phyloP scores from a whole-genome alignment of 2,888 invertebrate genomes.

The Acanthococcus lagerstroemiae region DNA sequence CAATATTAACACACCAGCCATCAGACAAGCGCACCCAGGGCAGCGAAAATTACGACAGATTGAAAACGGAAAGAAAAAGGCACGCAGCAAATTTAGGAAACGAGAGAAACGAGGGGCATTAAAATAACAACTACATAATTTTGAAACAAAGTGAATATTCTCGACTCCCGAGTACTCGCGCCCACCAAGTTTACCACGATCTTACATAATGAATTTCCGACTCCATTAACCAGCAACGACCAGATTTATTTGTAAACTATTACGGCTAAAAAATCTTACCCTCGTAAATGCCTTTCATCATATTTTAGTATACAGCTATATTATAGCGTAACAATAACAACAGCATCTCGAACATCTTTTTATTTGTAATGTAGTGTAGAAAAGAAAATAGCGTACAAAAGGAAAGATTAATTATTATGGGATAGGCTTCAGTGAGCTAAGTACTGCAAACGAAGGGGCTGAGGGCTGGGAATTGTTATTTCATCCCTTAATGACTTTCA shows the following conservation, averaged over 20 bases:
- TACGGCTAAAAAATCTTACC: slow-evolving; percentile 21
- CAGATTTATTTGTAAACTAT: slow-evolving; percentile 23
- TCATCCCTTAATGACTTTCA: slow-evolving; percentile 30
- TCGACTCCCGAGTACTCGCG: too few species aligned
- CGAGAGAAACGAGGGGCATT: too few species aligned
- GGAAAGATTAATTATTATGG: slow-evolving; percentile 30
- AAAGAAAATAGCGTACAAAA: slow-evolving; percentile 28
- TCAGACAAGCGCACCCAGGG: too few species aligned
- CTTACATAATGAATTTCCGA: too few species aligned
- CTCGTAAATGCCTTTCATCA: slow-evolving; percentile 24
- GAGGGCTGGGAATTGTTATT: slow-evolving; percentile 21
- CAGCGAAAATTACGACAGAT: too few species aligned
- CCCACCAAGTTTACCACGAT: too few species aligned
- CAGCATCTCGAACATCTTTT: slow-evolving; percentile 28
- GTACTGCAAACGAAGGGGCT: slow-evolving; percentile 19
- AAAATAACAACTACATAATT: background rate
- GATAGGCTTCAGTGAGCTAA: slow-evolving; percentile 30
- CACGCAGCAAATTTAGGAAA: too few species aligned
- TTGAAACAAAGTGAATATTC: too few species aligned
- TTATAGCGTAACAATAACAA: background rate
- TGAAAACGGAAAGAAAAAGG: too few species aligned
- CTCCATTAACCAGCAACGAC: too few species aligned
- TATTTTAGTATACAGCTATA: slow-evolving; percentile 24
- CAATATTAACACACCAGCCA: too few species aligned
- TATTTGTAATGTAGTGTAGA: slow-evolving; percentile 27